phyloP scores from a whole-genome alignment of 2,797 vertebrate species.

The Natrix natrix region DNA sequence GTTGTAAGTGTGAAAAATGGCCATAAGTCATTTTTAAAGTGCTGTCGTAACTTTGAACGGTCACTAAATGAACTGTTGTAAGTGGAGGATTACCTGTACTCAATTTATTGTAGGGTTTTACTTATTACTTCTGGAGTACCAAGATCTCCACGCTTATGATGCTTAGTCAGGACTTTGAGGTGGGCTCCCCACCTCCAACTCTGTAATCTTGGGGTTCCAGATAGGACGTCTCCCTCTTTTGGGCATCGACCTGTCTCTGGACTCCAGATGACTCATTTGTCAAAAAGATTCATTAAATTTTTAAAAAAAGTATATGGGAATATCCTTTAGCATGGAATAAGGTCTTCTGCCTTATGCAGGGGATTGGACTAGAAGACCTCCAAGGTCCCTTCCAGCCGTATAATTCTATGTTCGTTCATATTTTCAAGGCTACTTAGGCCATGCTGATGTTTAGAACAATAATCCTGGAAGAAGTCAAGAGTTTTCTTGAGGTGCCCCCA shows the following conservation, averaged over 20 bases:
- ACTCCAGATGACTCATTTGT: not conserved
- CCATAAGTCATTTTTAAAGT: not conserved
- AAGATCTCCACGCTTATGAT: not conserved
- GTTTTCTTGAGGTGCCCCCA: not conserved
- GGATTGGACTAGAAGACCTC: not conserved
- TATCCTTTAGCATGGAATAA: not conserved
- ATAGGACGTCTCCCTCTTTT: not conserved
- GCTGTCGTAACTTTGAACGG: not conserved
- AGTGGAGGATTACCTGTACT: not conserved
- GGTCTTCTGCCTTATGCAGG: not conserved
- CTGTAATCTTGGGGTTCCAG: not conserved
- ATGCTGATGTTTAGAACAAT: not conserved
- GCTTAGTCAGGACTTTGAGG: not conserved
- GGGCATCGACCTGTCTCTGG: not conserved
- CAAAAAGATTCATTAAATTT: not conserved
- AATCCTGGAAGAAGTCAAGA: not conserved
- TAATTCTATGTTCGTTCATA: not conserved
- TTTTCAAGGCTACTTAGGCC: not conserved
- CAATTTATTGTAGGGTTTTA: not conserved
- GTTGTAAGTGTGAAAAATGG: not conserved
- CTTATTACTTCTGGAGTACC: not conserved
- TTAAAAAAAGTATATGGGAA: not conserved
- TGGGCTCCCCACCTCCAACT: not conserved
- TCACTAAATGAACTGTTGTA: not conserved
- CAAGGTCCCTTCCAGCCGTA: not conserved